A percentile compares a stretch with the other conserved stretches of the same genome.
Evolutionary conservation across 2,113 vertebrate species (phyloP).

Genomic region (Myrmecophaga tridactyla): DNA sequence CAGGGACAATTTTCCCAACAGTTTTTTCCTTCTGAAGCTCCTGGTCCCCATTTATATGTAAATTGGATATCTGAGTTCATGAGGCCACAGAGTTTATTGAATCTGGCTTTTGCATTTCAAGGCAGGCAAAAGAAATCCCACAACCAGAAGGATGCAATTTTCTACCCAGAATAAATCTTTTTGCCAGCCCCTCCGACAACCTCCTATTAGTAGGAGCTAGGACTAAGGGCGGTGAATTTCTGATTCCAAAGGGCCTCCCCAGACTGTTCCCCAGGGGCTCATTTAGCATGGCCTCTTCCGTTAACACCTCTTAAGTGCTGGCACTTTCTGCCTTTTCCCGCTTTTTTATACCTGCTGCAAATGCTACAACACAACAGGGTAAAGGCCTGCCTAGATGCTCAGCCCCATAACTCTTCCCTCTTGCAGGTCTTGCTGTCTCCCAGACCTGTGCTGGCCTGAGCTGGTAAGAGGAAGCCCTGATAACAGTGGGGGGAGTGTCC

Average conservation of each 20-base stretch:
- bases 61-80: slow-evolving; percentile 59
- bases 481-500: background rate
- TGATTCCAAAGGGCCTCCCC: background rate
- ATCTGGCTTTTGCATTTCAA: slow-evolving; percentile 71
- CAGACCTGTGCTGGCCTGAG: background rate
- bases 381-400: background rate
- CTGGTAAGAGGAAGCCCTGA: background rate
- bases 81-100: slow-evolving; percentile 65
- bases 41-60: slow-evolving; percentile 73
- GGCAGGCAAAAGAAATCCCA: slow-evolving; percentile 71
- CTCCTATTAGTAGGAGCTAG: background rate
- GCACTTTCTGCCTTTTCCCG: background rate
- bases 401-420: accelerated
- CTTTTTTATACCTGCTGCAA: background rate
- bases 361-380: background rate
- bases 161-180: slow-evolving; percentile 36
- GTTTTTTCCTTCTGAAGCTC: slow-evolving; percentile 64
- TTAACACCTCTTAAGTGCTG: background rate
- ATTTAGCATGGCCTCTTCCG: background rate
- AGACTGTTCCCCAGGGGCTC: background rate
- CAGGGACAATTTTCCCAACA: slow-evolving; percentile 65
- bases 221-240: background rate
- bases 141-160: slow-evolving; percentile 44
- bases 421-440: background rate
- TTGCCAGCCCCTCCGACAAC: background rate